These are phyloP conservation scores for Sinocyclocheilus grahami DNA, from an alignment of 2,113 vertebrate genomes.

Conservation along the genomic window DNA sequence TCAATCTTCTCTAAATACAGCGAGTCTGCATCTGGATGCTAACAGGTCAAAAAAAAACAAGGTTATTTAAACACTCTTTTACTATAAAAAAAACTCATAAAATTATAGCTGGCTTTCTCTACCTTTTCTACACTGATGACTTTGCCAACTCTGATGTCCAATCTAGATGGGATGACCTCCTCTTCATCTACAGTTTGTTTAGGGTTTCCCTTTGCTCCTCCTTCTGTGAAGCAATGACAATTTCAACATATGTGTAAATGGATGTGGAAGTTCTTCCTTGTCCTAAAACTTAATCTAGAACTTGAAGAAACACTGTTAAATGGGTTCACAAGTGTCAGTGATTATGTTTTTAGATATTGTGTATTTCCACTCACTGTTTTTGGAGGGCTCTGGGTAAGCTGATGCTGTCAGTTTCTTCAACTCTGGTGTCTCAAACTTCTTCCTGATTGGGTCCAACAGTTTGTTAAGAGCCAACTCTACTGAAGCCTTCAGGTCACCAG, in stretches of 20 bases:
- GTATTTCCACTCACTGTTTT: slow-evolving; percentile 83
- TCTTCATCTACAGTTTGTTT: slow-evolving; percentile 79
- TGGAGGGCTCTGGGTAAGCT: slow-evolving; percentile 85
- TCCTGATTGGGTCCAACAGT: slow-evolving; percentile 92
- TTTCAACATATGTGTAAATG: neutral
- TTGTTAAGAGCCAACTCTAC: slow-evolving; percentile 90
- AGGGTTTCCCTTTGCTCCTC: slow-evolving; percentile 75
- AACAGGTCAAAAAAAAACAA: slow-evolving; percentile 2
- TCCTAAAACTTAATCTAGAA: neutral
- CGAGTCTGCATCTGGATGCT: slow-evolving; percentile 94
- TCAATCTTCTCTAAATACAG: slow-evolving; percentile 94
- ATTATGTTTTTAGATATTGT: neutral
- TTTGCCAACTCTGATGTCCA: slow-evolving; percentile 93
- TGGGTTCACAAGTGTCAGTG: neutral
- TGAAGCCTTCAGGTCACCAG: slow-evolving; percentile 93
- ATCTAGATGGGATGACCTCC: slow-evolving; percentile 83
- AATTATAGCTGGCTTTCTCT: slow-evolving; percentile 1
- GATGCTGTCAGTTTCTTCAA: slow-evolving; percentile 83
- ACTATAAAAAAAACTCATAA: neutral
- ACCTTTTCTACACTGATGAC: slow-evolving; percentile 91
- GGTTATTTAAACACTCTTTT: neutral
- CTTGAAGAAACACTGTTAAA: too few relatives aligned
- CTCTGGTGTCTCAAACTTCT: slow-evolving; percentile 87
- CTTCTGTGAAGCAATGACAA: slow-evolving; percentile 73
- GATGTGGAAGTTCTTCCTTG: neutral